Base-by-base conservation (phyloP, 2,797 vertebrate species). In the Lates japonicus region DNA sequence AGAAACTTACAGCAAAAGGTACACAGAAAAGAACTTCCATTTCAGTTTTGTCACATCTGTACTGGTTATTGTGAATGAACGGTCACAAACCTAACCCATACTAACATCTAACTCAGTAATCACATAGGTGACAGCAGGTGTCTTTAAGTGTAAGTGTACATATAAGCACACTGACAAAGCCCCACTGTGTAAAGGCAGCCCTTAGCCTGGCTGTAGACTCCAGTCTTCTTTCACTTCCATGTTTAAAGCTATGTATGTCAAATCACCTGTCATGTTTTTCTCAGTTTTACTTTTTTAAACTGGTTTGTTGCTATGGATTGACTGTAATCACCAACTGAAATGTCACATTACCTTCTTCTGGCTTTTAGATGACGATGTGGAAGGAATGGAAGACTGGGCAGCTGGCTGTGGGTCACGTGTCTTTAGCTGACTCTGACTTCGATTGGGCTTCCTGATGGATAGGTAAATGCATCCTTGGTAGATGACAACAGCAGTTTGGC, bases 401-500 rank as follows among this genome's bases (percentile, higher is more conserved):
- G 20, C 41, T 2, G 6, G 17, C 52, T 3, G 65, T 1, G 44
- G 71, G 8, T 72, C n/a, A 1, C 0, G 0, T 0, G 12, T 33
- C 57, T 37, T 44, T 9, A 0, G 49, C n/a, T 5, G 51, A 31
- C 12, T 7, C 49, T 17, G 64, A 12, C 33, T 46, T 4, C 1
- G 62, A 25, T 5, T 46, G 25, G 37, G 6, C 42, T 14, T 92
- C 70, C 68, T 92, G 54, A 90, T 70, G 41, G 86, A 91, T 73
- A 94, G 81, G 77, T 88, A 94, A 69, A 94, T 60, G 3, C 22
- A 72, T 0, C 86, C 84, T 0, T 22, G 7, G 82, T 87, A 87
- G 71, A 94, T 64, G 31, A 94, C 22, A 0, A 94, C 63, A 3
- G 88, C 87, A 0, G 78, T 80, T 5, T 70, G 62, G 33, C 41